Evolutionary conservation across 2,888 invertebrate species (phyloP).

Genomic region (Leptarthrus brevirostris): DNA sequence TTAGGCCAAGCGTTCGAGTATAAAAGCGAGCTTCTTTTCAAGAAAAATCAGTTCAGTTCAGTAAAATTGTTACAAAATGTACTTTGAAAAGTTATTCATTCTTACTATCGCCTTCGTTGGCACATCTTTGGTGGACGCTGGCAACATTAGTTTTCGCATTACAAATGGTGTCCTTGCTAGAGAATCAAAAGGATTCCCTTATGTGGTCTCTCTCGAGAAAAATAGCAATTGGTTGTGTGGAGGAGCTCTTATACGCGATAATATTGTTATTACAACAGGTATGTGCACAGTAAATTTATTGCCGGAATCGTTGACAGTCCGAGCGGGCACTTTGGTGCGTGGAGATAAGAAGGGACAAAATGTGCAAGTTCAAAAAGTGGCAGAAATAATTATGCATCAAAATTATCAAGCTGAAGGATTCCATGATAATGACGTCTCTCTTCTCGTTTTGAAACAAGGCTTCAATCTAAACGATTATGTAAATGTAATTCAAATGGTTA

Average conservation of each 20-base stretch:
- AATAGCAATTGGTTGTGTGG: not conserved
- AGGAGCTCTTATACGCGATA: not conserved
- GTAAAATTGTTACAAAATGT: no score
- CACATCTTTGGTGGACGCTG: no score
- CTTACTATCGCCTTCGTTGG: no score
- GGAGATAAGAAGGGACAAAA: not conserved
- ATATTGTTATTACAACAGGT: not conserved
- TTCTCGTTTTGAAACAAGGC: not conserved
- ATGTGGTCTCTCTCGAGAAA: not conserved
- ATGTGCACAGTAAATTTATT: not conserved
- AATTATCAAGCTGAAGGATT: not conserved
- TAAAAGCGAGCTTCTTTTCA: no score
- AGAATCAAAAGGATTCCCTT: not conserved
- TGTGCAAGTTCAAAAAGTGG: not conserved
- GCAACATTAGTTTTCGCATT: no score
- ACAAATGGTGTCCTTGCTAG: not conserved
- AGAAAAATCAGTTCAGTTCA: no score
- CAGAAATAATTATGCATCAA: not conserved
- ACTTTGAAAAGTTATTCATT: no score
- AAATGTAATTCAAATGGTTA: not conserved
- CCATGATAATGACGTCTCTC: not conserved
- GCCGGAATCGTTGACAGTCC: not conserved
- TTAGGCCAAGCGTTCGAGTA: no score
- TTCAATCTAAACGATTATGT: not conserved
- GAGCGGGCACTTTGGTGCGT: not conserved